These are phyloP conservation scores for Craterocephalus amniculus DNA, from an alignment of 2,797 vertebrate species.

Conservation along the genomic window DNA sequence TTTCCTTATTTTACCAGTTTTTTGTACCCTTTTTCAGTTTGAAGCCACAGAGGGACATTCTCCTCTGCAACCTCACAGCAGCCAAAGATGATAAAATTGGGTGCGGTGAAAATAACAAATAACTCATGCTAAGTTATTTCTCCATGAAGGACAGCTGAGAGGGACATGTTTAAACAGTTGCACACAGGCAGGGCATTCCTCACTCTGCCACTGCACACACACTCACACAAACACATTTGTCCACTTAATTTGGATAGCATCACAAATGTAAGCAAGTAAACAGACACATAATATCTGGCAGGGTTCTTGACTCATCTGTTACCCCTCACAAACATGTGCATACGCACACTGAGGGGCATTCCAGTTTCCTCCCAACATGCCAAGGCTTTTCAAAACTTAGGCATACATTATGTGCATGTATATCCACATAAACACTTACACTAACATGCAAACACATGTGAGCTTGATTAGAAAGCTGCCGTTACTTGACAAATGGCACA, in stretches of 20 bases:
- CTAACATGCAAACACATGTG: slow-evolving; percentile 66
- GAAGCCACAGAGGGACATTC: slow-evolving; percentile 56
- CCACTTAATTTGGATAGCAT: slow-evolving; percentile 47
- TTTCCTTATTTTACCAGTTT: slow-evolving; percentile 16
- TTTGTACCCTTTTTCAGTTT: slow-evolving; percentile 31
- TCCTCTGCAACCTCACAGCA: slow-evolving; percentile 30
- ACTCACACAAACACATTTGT: slow-evolving; percentile 21
- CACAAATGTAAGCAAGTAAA: slow-evolving; percentile 66
- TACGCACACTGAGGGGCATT: slow-evolving; percentile 70
- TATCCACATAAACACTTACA: slow-evolving; percentile 32
- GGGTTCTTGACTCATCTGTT: slow-evolving; percentile 59
- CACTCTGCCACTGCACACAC: slow-evolving; percentile 30
- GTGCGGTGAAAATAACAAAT: slow-evolving; percentile 69
- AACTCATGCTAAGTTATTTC: slow-evolving; percentile 76
- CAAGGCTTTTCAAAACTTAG: slow-evolving; percentile 52
- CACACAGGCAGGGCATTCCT: slow-evolving; percentile 68
- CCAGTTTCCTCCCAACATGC: slow-evolving; percentile 70
- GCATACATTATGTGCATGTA: neutral
- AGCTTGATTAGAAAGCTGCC: slow-evolving; percentile 73
- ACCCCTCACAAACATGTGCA: slow-evolving; percentile 51
- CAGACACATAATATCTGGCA: slow-evolving; percentile 52
- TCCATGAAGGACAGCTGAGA: slow-evolving; percentile 84
- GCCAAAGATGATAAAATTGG: slow-evolving; percentile 53
- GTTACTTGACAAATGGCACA: slow-evolving; percentile 78
- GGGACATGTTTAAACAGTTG: slow-evolving; percentile 81